These are phyloP conservation scores for Coenobita brevimanus DNA, from an alignment of 1,140 invertebrate genomes.

Conservation along the genomic window DNA sequence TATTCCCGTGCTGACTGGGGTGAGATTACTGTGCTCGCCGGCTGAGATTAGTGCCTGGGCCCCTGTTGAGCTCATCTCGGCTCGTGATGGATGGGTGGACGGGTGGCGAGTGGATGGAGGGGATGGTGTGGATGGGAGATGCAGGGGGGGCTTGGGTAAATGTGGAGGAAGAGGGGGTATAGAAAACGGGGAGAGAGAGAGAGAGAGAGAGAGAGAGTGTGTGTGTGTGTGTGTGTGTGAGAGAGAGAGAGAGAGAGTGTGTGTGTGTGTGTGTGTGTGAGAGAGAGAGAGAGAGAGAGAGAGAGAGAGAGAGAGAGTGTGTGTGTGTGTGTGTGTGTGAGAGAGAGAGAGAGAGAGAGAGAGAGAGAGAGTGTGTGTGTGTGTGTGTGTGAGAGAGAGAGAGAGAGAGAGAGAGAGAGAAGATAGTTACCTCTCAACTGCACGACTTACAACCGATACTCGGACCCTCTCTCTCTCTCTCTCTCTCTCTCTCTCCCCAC, in stretches of 20 bases:
- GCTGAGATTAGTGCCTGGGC: not conserved
- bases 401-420: not conserved
- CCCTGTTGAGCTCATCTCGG: not conserved
- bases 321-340: not conserved
- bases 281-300: not conserved
- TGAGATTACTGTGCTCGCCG: not conserved
- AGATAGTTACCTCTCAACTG: not conserved
- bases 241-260: not conserved
- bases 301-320: not conserved
- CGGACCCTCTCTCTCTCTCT: no score
- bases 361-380: not conserved
- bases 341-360: not conserved
- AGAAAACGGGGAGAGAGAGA: not conserved
- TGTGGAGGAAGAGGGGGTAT: not conserved
- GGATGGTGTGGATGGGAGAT: not conserved
- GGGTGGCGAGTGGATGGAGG: not conserved
- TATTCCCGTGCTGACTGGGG: no score
- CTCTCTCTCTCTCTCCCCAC: not conserved
- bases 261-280: not conserved
- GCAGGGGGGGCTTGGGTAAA: not conserved
- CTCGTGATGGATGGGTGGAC: not conserved
- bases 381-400: not conserved
- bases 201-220: not conserved
- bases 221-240: conserved; percentile 13
- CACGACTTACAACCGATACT: not conserved